Base-by-base conservation (phyloP, 2,797 vertebrate genomes). In the Masticophis lateralis region DNA sequence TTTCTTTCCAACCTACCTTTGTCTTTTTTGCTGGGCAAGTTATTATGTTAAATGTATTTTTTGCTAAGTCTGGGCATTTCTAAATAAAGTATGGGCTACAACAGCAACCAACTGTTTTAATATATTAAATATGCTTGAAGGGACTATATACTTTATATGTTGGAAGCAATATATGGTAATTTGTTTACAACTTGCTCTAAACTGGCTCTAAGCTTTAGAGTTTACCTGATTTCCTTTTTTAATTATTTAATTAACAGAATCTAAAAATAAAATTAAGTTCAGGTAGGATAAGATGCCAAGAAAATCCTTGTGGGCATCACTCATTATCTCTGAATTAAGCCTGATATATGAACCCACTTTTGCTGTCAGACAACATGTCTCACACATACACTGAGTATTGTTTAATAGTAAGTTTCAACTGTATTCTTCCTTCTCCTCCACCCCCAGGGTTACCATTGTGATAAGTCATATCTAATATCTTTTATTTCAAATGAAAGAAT, bases 401-500 rank as follows among this genome's bases (percentile, higher is more conserved):
- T 51, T 57, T 27, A 47, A 60, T 90, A 90, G 53, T 90, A 90
- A 20, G 9, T 60, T 79, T 57, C 53, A 91, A 18, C 63, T 60
- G 5, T 74, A 60, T 60, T 47, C 8, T 91, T 56, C 47, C 51
- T 51, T n/a, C 14, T 86, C 59, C 20, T 28, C 59, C 27, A 91
- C 57, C 16, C 8, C 28, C 61, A 91, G 37, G n/a, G 18, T 91
- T 88, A 32, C 86, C 55, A 88, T 91, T 91, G 57, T 87, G 53
- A 87, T 90, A 83, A 61, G 83, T 90, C n/a, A 66, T 61, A 79
- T 69, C 87, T 51, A 37, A 28, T 86, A 25, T 79, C 25, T 83
- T 87, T 4, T 93, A 57, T 88, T 86, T 59, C 56, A 27, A 63
- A 79, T 92, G 91, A 93, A 90, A 22, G 88, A 69, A 95, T 87